Evolutionary conservation across 2,797 vertebrate genomes (phyloP), one percentile per base, ranked within the genome.

Genomic region (Micromesistius poutassou): DNA sequence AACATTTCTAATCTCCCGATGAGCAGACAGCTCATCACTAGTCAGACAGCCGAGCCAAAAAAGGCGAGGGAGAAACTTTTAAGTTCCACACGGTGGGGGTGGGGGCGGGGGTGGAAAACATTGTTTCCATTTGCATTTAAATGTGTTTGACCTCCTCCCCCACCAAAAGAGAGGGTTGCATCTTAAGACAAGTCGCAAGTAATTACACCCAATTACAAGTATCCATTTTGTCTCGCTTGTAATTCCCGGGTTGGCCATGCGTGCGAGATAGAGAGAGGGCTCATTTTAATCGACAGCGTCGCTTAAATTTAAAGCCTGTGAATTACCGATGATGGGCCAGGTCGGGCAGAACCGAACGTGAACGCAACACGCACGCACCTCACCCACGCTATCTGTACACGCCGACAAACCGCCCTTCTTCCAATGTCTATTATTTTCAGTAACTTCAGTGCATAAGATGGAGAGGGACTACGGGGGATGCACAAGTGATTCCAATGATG

Each of bases 81-180:
- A 87, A 85, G 77, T 85, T 80, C 73, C 70, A 85, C 82, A 85
- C 78, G 84, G 77, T 14, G 40, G 12, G 40, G 8, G 10, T n/a
- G 38, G 38, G 38, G 7, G 38, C 3, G 38, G 7, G 3, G 7
- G 40, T 42, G 42, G 22, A 55, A 55, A 55, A 55, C 10, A 36
- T n/a, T 9, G 0, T 33, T n/a, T 9, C 77, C 77, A 93, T 93
- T 93, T 93, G 90, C 91, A 93, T 93, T 93, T 93, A 93, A 92
- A 93, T 90, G 80, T 82, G 78, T 89, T 87, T 91, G 92, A 94
- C 91, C 91, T 88, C 77, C 71, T 74, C 79, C 9, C 75, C 74
- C 66, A 10, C 4, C 0, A 30, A 70, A 16, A 70, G 13, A 70
- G 28, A 80, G 81, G 74, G 10, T 84, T 75, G 79, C 79, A 81